A percentile compares a stretch with the other conserved stretches of the same genome.
Evolutionary conservation across 2,888 invertebrate genomes (phyloP).

Genomic region (Byasa hedistus): DNA sequence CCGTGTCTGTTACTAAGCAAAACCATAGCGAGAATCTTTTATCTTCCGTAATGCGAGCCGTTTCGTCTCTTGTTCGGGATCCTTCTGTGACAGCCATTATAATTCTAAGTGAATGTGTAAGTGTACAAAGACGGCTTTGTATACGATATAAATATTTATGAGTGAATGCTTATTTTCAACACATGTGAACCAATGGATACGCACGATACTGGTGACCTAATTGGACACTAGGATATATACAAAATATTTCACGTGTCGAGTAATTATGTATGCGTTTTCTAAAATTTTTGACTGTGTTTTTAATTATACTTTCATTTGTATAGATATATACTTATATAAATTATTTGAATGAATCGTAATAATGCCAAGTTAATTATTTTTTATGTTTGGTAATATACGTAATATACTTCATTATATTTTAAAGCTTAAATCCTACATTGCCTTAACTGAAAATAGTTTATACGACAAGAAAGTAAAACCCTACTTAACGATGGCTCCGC

Average conservation of each 20-base stretch:
- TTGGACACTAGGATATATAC: constrained; percentile 66
- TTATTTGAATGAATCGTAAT: too few relatives aligned
- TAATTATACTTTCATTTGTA: not conserved
- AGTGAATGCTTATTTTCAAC: constrained; percentile 74
- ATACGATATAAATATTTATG: constrained; percentile 75
- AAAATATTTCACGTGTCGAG: constrained; percentile 43
- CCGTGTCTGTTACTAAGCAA: constrained; percentile 71
- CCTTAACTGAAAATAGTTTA: constrained; percentile 75
- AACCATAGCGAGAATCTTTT: constrained; percentile 69
- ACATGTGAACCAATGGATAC: constrained; percentile 75
- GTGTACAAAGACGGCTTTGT: constrained; percentile 75
- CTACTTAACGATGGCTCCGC: constrained; percentile 43
- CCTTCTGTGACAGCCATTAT: constrained; percentile 77
- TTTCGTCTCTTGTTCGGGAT: constrained; percentile 75
- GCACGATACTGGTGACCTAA: constrained; percentile 72
- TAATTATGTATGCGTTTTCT: not conserved
- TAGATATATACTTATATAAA: too few relatives aligned
- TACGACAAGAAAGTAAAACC: constrained; percentile 79
- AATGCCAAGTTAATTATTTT: too few relatives aligned
- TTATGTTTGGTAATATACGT: too few relatives aligned
- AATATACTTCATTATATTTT: too few relatives aligned
- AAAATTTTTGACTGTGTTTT: not conserved
- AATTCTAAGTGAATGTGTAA: constrained; percentile 77
- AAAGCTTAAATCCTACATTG: constrained; percentile 67
- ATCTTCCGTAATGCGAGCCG: constrained; percentile 70